Conservation (phyloP, 2,888 invertebrate species). For the Dryobotodes eremita region DNA sequence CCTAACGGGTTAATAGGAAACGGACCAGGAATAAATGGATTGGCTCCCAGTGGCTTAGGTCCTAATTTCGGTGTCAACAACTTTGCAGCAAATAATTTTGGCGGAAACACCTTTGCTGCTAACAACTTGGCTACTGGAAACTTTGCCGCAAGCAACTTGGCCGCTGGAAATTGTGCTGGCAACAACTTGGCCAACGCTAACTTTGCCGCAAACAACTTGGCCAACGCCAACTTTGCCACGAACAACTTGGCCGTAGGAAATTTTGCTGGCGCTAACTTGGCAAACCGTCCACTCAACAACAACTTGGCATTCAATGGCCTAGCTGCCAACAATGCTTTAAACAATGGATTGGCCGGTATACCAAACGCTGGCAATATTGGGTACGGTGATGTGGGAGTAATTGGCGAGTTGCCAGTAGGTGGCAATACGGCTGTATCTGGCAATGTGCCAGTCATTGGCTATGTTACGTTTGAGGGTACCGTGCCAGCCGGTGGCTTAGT, state of each 20-base stretch:
- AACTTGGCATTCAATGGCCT: slow-evolving; percentile 39
- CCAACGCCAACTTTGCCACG: background rate
- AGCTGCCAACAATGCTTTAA: slow-evolving; percentile 32
- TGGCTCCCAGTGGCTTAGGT: slow-evolving; percentile 16
- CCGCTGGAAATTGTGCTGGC: slow-evolving; percentile 34
- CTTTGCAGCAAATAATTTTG: slow-evolving; percentile 31
- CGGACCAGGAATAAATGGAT: slow-evolving; percentile 17
- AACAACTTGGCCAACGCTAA: slow-evolving; percentile 42
- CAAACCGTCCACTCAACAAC: slow-evolving; percentile 38
- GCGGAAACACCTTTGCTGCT: slow-evolving; percentile 15
- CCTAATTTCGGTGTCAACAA: slow-evolving; percentile 45
- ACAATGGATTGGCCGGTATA: slow-evolving; percentile 23
- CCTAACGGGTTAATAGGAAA: slow-evolving; percentile 20
- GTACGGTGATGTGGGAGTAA: slow-evolving; percentile 78
- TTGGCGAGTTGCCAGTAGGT: slow-evolving; percentile 81
- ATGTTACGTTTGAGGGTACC: slow-evolving; percentile 84
- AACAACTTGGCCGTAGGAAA: slow-evolving; percentile 26
- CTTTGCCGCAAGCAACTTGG: slow-evolving; percentile 34
- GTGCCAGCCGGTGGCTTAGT: slow-evolving; percentile 84
- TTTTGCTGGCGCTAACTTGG: slow-evolving; percentile 32
- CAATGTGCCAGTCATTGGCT: slow-evolving; percentile 85
- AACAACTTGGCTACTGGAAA: slow-evolving; percentile 44
- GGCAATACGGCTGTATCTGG: slow-evolving; percentile 81
- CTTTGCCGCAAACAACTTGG: slow-evolving; percentile 18
- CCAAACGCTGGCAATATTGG: slow-evolving; percentile 66